phyloP scores from a whole-genome alignment of 2,888 invertebrate species.

The Tetanocera ferruginea region DNA sequence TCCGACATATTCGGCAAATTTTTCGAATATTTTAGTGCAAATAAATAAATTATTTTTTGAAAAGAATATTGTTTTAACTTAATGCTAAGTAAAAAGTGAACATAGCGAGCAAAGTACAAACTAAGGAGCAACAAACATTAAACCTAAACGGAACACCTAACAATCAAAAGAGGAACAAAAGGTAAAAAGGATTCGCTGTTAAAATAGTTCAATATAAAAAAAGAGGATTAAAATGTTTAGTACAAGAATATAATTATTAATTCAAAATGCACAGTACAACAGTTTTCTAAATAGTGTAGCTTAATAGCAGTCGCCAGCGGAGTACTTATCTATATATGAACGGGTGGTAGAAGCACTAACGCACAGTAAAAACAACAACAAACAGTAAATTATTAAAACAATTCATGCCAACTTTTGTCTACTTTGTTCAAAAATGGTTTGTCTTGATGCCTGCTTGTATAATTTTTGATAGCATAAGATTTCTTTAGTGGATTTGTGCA shows the following conservation, averaged over 20 bases:
- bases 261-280: not conserved
- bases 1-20: not conserved
- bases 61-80: constrained; percentile 12
- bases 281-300: not conserved
- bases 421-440: too few species aligned
- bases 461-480: not conserved
- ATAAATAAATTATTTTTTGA: constrained; percentile 5
- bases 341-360: not conserved
- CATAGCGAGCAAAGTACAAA: constrained; percentile 26
- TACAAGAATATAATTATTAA: not conserved
- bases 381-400: not conserved
- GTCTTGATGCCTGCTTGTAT: not conserved
- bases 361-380: constrained; percentile 1
- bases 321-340: not conserved
- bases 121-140: constrained; percentile 6
- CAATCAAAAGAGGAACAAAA: constrained; percentile 32
- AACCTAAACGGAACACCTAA: constrained; percentile 11
- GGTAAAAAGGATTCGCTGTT: not conserved
- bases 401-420: not conserved
- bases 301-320: not conserved
- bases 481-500: not conserved
- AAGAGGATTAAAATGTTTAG: not conserved
- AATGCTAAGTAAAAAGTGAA: constrained; percentile 33
- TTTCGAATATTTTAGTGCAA: constrained; percentile 24
- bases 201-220: not conserved